Conservation (phyloP, 2,797 vertebrate genomes). For the Xiphorhynchus erythropygius region DNA sequence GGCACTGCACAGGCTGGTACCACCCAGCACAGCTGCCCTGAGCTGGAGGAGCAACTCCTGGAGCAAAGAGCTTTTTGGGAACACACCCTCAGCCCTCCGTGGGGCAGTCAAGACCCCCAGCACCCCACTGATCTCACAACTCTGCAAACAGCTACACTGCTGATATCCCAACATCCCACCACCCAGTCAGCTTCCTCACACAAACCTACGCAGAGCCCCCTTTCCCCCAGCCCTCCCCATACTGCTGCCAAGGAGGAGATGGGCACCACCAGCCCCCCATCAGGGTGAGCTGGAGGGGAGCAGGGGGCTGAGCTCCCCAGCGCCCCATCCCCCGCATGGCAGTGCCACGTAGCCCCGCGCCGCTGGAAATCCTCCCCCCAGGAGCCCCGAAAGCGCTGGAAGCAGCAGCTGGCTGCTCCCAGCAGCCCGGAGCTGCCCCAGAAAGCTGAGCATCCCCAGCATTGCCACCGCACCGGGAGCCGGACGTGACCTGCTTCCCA, state of each 20-base stretch:
- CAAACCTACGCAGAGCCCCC: not conserved
- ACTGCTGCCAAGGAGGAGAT: rapidly evolving
- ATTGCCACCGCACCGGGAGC: not conserved
- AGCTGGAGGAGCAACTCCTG: not conserved
- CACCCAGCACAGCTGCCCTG: not conserved
- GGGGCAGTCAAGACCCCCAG: not conserved
- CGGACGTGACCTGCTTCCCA: slow-evolving; percentile 21
- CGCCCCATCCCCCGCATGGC: not conserved
- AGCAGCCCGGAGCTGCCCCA: not conserved
- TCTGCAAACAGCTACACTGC: not conserved
- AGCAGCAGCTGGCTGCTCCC: not conserved
- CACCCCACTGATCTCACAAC: not conserved
- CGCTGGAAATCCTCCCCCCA: not conserved
- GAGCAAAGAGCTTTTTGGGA: not conserved
- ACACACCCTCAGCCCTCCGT: too few relatives aligned
- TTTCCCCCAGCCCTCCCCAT: not conserved
- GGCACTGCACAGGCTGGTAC: not conserved
- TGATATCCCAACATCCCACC: not conserved
- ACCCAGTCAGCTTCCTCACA: rapidly evolving
- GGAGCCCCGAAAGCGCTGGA: not conserved
- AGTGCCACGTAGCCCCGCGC: not conserved
- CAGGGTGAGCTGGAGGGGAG: not conserved
- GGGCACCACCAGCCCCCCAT: too few relatives aligned
- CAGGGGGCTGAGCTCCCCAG: not conserved
- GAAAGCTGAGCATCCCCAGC: not conserved